Conservation (phyloP, 2,888 invertebrate genomes). For the Leptopilina myrica region DNA sequence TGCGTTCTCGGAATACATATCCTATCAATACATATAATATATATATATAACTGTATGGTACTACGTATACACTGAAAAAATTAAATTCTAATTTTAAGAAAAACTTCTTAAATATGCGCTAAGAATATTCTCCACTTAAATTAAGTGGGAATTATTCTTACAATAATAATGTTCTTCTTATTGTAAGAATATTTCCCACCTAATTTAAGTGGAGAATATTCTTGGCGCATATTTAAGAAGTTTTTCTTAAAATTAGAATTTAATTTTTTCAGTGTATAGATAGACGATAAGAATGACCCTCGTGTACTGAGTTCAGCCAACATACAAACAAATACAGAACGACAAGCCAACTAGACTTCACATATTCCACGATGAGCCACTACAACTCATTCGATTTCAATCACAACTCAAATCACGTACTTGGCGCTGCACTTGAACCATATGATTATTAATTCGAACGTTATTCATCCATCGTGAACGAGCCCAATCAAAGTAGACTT, state of each 20-base stretch:
- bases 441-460: constrained; percentile 22
- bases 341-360: background rate
- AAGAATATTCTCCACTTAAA: too few species aligned
- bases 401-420: constrained; percentile 21
- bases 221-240: too few species aligned
- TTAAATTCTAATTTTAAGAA: too few species aligned
- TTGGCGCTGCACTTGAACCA: background rate
- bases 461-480: background rate
- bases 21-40: background rate
- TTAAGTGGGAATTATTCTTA: too few species aligned
- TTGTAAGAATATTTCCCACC: too few species aligned
- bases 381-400: constrained; percentile 3
- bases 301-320: constrained; percentile 21
- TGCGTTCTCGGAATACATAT: background rate
- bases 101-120: too few species aligned
- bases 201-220: too few species aligned
- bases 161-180: too few species aligned
- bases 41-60: too few species aligned
- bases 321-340: constrained; percentile 30
- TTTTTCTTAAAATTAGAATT: too few species aligned
- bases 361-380: constrained; percentile 19
- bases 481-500: background rate
- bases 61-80: too few species aligned
- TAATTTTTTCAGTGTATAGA: background rate
- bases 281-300: constrained; percentile 34